Evolutionary conservation across 2,113 vertebrate genomes (phyloP), one percentile per base, ranked within the genome.

Genomic region (Sylvilagus bachmani): DNA sequence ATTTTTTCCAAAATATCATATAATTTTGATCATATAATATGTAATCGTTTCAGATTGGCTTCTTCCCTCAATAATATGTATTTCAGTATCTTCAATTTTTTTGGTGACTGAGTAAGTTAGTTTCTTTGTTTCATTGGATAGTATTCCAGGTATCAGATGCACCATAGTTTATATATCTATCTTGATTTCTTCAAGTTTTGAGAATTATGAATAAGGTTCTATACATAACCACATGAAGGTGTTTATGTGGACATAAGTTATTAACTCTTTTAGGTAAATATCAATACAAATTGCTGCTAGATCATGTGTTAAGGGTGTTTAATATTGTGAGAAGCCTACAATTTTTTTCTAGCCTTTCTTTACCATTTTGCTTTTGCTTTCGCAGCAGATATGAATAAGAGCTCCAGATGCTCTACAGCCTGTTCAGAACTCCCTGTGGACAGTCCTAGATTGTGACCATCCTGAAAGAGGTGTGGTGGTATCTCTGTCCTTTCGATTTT

Each of bases 371-470:
- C 6, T 79, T 66, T 67, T 31, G 4, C 61, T n/a, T 55, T 74
- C n/a, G 21, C 25, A 21, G 25, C 33, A 82, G 29, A 44, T 13
- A 14, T n/a, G 81, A 58, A 58, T 16, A 21, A 49, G 1, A 31
- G 2, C 11, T 1, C 16, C 16, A 58, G 16, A 14, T 10, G 10
- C 21, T 53, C n/a, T 1, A 38, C 10, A 58, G 29, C 2, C 21
- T 75, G 33, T 75, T 61, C 44, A 69, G 29, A 27, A 77, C 58
- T 55, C 29, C 14, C 19, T 33, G 6, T 17, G 75, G 21, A 10
- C 4, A 13, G 5, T 67, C 19, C 44, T 75, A 29, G 51, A 75
- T 11, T 75, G n/a, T 75, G 16, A 29, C 2, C 2, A 33, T 62
- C 27, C 16, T 75, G 44, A 75, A 16, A 82, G 3, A 67, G 19